These are phyloP conservation scores for Tangara arthus DNA, from an alignment of 2,797 vertebrate species.

Conservation along the genomic window DNA sequence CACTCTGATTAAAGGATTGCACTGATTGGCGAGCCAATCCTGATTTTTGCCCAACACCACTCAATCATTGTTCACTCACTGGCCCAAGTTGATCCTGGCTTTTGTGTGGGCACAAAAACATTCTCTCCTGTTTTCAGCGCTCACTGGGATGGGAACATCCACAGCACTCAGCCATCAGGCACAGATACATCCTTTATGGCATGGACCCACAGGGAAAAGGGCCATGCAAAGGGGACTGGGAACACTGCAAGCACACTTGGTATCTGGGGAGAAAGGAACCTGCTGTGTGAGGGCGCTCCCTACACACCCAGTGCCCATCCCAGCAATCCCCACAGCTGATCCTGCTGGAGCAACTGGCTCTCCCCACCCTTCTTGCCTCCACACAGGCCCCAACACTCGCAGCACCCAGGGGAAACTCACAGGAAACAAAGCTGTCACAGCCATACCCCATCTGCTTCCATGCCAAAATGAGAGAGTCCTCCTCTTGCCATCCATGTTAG, in stretches of 20 bases:
- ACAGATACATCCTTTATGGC: neutral
- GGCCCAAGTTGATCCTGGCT: neutral
- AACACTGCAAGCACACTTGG: neutral
- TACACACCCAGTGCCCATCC: neutral
- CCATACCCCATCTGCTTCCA: neutral
- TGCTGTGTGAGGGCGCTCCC: fast-evolving
- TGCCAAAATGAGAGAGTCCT: neutral
- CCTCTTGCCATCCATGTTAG: neutral
- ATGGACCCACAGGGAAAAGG: neutral
- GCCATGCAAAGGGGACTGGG: neutral
- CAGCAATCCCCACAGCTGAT: neutral
- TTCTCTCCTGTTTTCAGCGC: neutral
- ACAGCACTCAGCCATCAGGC: neutral
- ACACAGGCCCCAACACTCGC: fast-evolving
- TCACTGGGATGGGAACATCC: fast-evolving
- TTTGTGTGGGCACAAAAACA: neutral
- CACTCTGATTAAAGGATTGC: constrained; percentile 36
- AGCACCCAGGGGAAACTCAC: neutral
- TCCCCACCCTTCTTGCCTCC: neutral
- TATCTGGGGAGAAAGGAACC: neutral
- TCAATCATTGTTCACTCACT: neutral
- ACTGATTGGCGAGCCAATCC: neutral
- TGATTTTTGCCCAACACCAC: constrained; percentile 22
- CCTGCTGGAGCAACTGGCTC: neutral
- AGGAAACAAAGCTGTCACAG: neutral